phyloP scores from a whole-genome alignment of 23 tunicate species.

The Halocynthia roretzi region DNA sequence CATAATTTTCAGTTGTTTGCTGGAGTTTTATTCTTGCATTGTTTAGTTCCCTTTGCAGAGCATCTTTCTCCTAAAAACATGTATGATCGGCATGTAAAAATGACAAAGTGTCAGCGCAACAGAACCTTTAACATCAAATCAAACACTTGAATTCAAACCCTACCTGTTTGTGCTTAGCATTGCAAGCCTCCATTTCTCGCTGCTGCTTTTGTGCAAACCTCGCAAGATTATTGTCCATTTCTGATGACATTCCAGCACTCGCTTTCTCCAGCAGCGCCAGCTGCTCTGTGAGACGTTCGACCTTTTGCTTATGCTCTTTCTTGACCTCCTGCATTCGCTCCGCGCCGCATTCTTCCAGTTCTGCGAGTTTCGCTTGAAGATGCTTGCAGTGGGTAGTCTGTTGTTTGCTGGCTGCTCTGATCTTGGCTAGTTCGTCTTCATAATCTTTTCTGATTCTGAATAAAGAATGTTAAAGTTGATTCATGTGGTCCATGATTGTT shows the following conservation, averaged over 20 bases:
- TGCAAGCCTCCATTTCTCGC: slow-evolving; percentile 45
- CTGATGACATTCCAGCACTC: slow-evolving; percentile 56
- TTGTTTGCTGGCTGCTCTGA: slow-evolving; percentile 50
- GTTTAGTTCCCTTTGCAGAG: slow-evolving; percentile 43
- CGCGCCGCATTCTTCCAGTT: slow-evolving; percentile 33
- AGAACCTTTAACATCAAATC: neutral
- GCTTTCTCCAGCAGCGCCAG: slow-evolving; percentile 49
- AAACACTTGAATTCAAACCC: neutral
- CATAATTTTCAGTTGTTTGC: slow-evolving; percentile 33
- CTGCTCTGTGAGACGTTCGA: slow-evolving; percentile 47
- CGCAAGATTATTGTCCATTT: slow-evolving; percentile 47
- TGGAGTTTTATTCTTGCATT: slow-evolving; percentile 38
- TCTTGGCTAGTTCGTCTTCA: slow-evolving; percentile 75
- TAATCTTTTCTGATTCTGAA: slow-evolving; percentile 75
- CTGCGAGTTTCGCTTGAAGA: slow-evolving; percentile 23
- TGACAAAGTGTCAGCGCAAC: neutral
- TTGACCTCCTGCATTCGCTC: slow-evolving; percentile 29
- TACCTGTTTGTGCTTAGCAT: slow-evolving; percentile 72
- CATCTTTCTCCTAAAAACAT: slow-evolving; percentile 35
- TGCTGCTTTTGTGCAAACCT: slow-evolving; percentile 59
- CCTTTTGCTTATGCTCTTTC: slow-evolving; percentile 61
- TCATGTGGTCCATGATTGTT: too few species aligned
- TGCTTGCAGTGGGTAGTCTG: slow-evolving; percentile 49
- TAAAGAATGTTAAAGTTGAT: too few species aligned
- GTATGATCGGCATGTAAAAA: neutral